Base-by-base conservation (phyloP, 37 sponge, comb jelly and placozoan species). In the Bolinopsis microptera region DNA sequence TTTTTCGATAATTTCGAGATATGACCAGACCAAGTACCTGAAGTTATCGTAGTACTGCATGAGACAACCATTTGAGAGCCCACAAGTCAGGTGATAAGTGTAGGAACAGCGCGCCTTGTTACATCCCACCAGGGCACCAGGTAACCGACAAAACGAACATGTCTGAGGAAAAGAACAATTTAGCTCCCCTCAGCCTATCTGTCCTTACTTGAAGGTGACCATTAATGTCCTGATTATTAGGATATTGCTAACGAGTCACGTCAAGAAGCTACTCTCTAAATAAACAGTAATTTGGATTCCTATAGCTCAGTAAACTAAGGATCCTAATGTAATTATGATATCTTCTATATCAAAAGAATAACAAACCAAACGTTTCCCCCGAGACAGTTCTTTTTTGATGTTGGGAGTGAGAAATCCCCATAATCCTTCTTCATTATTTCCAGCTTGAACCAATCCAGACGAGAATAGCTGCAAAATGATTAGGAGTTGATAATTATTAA, bases 1-100 rank as follows among this genome's bases (percentile, higher is more conserved):
- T n/a, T n/a, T n/a, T n/a, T n/a, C n/a, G n/a, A n/a, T n/a, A n/a
- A n/a, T n/a, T n/a, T n/a, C n/a, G n/a, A n/a, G n/a, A n/a, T n/a
- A n/a, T n/a, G n/a, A n/a, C n/a, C n/a, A n/a, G n/a, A n/a, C 61
- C 30, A 30, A 8, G 13, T 40, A 86, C 90, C 90, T 86, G 67
- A 41, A 86, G 3, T 86, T 86, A 16, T 86, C 90, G 23, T 86
- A 86, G 31, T 41, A 86, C 90, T 86, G 90, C 90, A 86, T 86
- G n/a, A 86, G 90, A 24, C 90, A 86, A 25, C 67, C 48, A 33
- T 86, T 86, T 0, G 32, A 35, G 24, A 86, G 67, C 9, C 67
- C 90, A 86, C 90, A 86, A 1, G 41, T 86, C 0, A 86, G 67
- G 39, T 86, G 90, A 61, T 86, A 86, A 33, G 67, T 40, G 67